phyloP scores from a whole-genome alignment of 2,113 vertebrate genomes.

The Brienomyrus brachyistius region DNA sequence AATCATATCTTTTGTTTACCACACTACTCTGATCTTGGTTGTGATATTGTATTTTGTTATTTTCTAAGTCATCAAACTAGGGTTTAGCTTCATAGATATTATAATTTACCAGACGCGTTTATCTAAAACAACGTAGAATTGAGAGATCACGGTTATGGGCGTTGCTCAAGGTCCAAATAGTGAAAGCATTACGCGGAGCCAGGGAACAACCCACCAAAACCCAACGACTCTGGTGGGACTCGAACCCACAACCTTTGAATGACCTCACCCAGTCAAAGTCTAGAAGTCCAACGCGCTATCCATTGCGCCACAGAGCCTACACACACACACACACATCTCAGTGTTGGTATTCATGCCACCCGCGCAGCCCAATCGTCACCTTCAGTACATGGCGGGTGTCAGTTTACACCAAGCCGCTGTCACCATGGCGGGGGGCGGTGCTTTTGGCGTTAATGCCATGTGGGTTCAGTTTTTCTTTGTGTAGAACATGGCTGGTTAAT shows the following conservation, averaged over 20 bases:
- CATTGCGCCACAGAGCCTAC: background rate
- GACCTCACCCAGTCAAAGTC: background rate
- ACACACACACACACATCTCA: rapidly evolving
- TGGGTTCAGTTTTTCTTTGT: background rate
- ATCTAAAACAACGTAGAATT: background rate
- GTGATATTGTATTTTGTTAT: background rate
- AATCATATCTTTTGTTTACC: background rate
- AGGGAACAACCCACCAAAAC: background rate
- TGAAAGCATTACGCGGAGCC: background rate
- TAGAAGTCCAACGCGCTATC: background rate
- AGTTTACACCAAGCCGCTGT: background rate
- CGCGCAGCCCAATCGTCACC: background rate
- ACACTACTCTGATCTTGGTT: background rate
- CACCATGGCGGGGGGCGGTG: background rate
- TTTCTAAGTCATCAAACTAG: background rate
- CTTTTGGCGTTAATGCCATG: background rate
- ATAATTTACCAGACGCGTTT: background rate
- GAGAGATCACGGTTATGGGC: background rate
- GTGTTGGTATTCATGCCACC: background rate
- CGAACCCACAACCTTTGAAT: background rate
- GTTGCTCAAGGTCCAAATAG: background rate
- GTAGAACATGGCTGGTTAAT: background rate
- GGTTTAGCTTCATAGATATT: background rate
- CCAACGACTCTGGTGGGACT: background rate
- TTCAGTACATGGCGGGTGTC: background rate